Conservation (phyloP, 2,888 invertebrate species). For the Pterostichus niger region DNA sequence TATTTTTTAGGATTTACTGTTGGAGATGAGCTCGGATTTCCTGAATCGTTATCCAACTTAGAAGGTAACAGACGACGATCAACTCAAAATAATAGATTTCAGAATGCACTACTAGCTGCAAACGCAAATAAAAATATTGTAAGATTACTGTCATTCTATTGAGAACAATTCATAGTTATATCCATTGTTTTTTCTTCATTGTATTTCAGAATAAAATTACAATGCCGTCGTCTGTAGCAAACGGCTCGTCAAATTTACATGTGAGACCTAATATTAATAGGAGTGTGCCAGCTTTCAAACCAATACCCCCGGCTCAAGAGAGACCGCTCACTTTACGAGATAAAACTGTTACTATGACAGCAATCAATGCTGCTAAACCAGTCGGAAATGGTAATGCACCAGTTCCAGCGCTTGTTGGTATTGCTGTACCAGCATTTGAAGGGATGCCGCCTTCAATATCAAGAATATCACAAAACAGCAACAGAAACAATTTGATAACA, state of each 20-base stretch:
- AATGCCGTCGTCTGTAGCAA: conserved; percentile 21
- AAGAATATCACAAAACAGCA: conserved; percentile 76
- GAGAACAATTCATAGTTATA: not conserved
- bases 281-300: conserved; percentile 86
- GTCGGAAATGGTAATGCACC: conserved; percentile 72
- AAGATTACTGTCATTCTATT: conserved; percentile 1
- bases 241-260: conserved; percentile 77
- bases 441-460: conserved; percentile 81
- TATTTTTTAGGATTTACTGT: conserved; percentile 87
- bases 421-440: conserved; percentile 79
- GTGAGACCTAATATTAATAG: not conserved
- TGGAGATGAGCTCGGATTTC: conserved; percentile 92
- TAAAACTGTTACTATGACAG: conserved; percentile 36
- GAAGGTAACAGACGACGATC: conserved; percentile 86
- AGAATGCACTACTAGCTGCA: conserved; percentile 76
- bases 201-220: conserved; percentile 45
- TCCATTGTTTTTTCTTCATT: not conserved
- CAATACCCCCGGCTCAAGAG: conserved; percentile 84
- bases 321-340: conserved; percentile 70
- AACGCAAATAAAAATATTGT: conserved; percentile 67
- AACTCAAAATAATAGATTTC: conserved; percentile 79
- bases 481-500: conserved; percentile 4
- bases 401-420: conserved; percentile 72
- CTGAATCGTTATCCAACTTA: conserved; percentile 88
- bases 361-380: conserved; percentile 76